Conservation (phyloP, 2,113 vertebrate genomes). For the Excalfactoria chinensis region DNA sequence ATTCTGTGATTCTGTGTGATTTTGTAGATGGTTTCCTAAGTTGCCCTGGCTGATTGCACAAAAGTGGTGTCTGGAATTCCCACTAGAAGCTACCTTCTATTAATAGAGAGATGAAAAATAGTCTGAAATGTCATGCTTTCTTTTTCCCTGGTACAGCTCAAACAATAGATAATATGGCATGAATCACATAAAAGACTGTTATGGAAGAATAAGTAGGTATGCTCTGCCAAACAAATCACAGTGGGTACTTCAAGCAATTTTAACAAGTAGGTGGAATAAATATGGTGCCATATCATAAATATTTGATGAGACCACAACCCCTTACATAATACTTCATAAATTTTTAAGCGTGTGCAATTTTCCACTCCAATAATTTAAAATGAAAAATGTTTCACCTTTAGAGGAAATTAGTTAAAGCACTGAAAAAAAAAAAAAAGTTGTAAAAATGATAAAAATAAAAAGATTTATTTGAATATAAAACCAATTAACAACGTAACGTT, state of each 20-base stretch:
- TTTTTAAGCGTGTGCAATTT: slow-evolving; percentile 67
- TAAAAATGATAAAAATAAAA: neutral
- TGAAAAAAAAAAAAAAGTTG: neutral
- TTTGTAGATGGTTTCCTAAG: neutral
- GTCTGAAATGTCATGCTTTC: neutral
- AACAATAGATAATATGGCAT: neutral
- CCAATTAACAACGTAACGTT: neutral
- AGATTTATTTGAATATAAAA: neutral
- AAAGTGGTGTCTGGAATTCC: neutral
- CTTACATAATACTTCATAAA: slow-evolving; percentile 61
- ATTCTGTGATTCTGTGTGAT: too few species aligned
- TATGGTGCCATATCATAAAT: slow-evolving; percentile 49
- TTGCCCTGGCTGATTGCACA: neutral
- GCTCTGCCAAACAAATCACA: slow-evolving; percentile 47
- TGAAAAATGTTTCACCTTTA: slow-evolving; percentile 47
- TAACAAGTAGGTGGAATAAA: slow-evolving; percentile 59
- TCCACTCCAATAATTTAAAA: slow-evolving; percentile 72
- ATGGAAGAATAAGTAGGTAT: neutral
- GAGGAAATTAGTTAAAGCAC: slow-evolving; percentile 38
- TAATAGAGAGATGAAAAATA: neutral
- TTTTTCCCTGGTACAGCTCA: neutral
- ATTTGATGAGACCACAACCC: slow-evolving; percentile 42
- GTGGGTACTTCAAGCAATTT: slow-evolving; percentile 48
- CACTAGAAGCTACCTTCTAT: neutral
- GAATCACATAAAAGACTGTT: neutral